Base-by-base conservation (phyloP, 2,888 invertebrate genomes). In the Cantharis nigra region DNA sequence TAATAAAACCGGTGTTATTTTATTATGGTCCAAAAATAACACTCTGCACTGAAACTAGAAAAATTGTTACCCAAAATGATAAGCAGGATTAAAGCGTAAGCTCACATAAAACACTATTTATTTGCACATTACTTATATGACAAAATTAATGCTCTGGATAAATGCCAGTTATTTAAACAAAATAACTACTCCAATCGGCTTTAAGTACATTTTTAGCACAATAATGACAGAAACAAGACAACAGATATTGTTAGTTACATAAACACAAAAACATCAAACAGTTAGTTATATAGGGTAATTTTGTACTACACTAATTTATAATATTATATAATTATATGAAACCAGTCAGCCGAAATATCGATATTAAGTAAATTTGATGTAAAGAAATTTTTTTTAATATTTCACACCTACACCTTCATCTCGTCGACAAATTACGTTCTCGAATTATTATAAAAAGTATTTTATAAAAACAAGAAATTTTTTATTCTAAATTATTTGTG, bases 211-310 rank as follows among this genome's bases (percentile, higher is more conserved):
- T 33, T 76, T 72, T 73, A 76, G 75, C 72, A 88, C 87, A 87
- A 85, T 86, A 86, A 84, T 85, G 86, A 85, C 86, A 85, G 87
- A 85, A 84, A 87, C 87, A 86, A 83, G 84, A 82, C 86, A 85
- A 85, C 83, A 84, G 80, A 84, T 79, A 30, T 11, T 82, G 76
- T 26, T 65, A 72, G 82, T 64, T 64, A 70, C 26, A 71, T n/a
- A 73, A 62, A 76, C 9, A 75, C 72, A 64, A 72, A 63, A 79
- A 71, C 70, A 72, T 75, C 70, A 75, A 71, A 72, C 10, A 18
- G n/a, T n/a, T 23, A 33, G 4, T 13, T 49, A 49, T n/a, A n/a
- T 33, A 33, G 11, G 11, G 10, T 30, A 30, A 13, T 13, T 33
- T 49, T 49, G 49, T 49, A n/a, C 33, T 33, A 13, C 33, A 33